phyloP scores from a whole-genome alignment of 1,140 invertebrate species.

The Philotrypesis tridentata region DNA sequence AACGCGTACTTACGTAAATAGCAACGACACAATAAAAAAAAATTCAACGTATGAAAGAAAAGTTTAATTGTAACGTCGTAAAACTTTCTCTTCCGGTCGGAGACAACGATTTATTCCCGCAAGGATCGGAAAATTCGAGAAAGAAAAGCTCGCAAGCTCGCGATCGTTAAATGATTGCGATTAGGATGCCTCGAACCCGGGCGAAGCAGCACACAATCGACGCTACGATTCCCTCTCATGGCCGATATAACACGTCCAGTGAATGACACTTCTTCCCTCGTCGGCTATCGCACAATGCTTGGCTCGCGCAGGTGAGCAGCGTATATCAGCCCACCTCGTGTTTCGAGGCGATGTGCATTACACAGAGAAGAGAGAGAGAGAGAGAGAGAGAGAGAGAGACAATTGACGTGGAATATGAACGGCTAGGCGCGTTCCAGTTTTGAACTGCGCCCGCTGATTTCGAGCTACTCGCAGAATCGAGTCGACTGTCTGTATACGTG shows the following conservation, averaged over 20 bases:
- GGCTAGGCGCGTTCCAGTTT: constrained; percentile 12
- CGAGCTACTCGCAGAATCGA: not conserved
- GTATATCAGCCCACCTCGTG: not conserved
- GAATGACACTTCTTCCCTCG: not conserved
- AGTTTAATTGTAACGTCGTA: too few relatives aligned
- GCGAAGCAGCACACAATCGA: not conserved
- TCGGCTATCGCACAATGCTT: not conserved
- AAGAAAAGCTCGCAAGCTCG: too few relatives aligned
- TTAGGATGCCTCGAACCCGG: too few relatives aligned
- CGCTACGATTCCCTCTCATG: not conserved
- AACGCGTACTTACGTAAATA: too few relatives aligned
- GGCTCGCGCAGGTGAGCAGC: not conserved
- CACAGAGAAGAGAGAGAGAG: not conserved
- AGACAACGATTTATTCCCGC: too few relatives aligned
- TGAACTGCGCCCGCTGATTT: not conserved
- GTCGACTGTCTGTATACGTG: not conserved
- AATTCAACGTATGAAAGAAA: too few relatives aligned
- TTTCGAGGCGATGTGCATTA: not conserved
- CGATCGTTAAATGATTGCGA: too few relatives aligned
- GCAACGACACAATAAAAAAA: too few relatives aligned
- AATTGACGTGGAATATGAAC: not conserved
- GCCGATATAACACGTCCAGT: not conserved
- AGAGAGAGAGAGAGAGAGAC: not conserved
- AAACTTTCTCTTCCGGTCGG: too few relatives aligned
- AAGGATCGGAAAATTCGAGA: too few relatives aligned